Conservation (phyloP, 2,888 invertebrate genomes). For the Drosophila silvestris region DNA sequence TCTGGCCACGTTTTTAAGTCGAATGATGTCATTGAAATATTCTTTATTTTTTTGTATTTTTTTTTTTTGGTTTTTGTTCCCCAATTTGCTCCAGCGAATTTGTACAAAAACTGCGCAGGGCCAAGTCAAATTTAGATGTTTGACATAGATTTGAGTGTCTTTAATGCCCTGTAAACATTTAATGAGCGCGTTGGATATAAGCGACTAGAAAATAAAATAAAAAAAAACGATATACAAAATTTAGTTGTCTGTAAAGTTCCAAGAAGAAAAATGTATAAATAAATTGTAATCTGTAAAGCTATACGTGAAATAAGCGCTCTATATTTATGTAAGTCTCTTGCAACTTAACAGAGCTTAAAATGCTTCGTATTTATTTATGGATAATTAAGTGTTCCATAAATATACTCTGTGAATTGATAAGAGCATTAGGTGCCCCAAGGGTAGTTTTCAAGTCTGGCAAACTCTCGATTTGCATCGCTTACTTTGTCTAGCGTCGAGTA, state of each 20-base stretch:
- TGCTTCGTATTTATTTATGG: not conserved
- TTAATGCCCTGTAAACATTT: constrained; percentile 46
- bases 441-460: constrained; percentile 2
- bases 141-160: constrained; percentile 69
- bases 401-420: not conserved
- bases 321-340: not conserved
- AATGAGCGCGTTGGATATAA: not conserved
- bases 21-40: constrained; percentile 57
- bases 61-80: not conserved
- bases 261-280: not conserved
- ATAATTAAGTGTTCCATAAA: not conserved
- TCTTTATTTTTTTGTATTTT: not conserved
- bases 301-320: no score
- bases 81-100: constrained; percentile 65
- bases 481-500: constrained; percentile 30
- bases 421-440: not conserved
- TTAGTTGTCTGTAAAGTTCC: not conserved
- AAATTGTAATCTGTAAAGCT: not conserved
- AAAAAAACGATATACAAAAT: not conserved
- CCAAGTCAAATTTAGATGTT: constrained; percentile 71
- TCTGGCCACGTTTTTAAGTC: constrained; percentile 1
- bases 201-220: not conserved
- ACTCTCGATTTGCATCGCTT: not conserved
- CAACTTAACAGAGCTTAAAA: not conserved
- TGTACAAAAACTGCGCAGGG: constrained; percentile 63